Evolutionary conservation across 2,888 invertebrate species (phyloP), one percentile per base, ranked within the genome.

Genomic region (Machimus atricapillus): DNA sequence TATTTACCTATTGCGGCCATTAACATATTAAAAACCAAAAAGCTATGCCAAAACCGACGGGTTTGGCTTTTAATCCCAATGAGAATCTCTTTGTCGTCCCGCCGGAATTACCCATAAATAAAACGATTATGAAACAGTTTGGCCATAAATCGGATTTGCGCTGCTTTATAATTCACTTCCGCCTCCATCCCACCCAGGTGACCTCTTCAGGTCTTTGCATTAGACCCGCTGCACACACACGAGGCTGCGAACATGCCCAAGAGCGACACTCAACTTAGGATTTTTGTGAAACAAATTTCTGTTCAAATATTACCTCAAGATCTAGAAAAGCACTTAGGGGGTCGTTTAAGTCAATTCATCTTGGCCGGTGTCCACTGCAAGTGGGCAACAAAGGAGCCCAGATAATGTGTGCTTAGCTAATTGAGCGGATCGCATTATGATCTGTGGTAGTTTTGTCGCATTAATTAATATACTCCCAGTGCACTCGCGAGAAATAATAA

Each of bases 271-370:
- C 31, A 52, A 79, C 7, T 27, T 31, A 52, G 16, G 40, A 52
- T 46, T 79, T 79, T 79, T 79, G 52, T 79, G 79, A 52, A 79
- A 79, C 79, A 79, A 16, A 79, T 79, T 79, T 79, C 79, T 79
- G 79, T 34, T 46, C 79, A 79, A 79, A 79, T 79, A 79, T 52
- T 52, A 27, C 66, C 79, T 79, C 52, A 79, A 79, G 79, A 52
- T 79, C 52, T 79, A 79, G 79, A 52, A 40, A 37, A 79, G 23
- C 52, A 27, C 79, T 79, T 52, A 27, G 52, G 52, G 52, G 52
- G 52, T 79, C 79, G 79, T 40, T 27, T 66, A 79, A 79, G 79
- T 79, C 27, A 79, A 79, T 79, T 56, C 52, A 52, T 79, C 16
- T 79, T 27, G 79, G 14, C 46, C 27, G 27, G 27, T 16, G 52